Base-by-base conservation (phyloP, 2,888 invertebrate genomes). In the Lysandra bellargus region DNA sequence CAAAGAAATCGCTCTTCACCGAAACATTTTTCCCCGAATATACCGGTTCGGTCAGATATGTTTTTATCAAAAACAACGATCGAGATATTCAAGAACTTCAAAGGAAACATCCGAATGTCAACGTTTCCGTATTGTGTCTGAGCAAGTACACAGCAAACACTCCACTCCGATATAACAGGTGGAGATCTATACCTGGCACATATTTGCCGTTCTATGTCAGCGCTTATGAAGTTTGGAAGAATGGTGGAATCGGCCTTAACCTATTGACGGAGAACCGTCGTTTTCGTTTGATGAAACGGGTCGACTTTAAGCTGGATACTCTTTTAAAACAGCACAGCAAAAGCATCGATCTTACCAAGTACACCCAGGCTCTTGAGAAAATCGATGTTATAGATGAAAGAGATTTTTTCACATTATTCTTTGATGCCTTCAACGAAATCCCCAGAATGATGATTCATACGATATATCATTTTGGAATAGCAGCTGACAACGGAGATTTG, bases 211-310 rank as follows among this genome's bases (percentile, higher is more conserved):
- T 96, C 84, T 95, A 95, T 72, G 88, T 93, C 1, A 89, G 96
- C 83, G 87, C 95, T 44, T 88, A 92, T 81, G 90, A 95, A 73
- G 88, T 96, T 44, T 96, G 95, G 95, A 91, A 95, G 84, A 89
- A 90, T 82, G 95, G 95, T 9, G 96, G 96, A 2, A 88, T 96
- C 7, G 90, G 89, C 0, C 87, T 95, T 80, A 92, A 94, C 79
- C 85, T 94, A 44, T 81, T 80, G 30, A 83, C 82, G 0, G 89
- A 87, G 61, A 90, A 89, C 81, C 86, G 88, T 61, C 83, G 86
- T 53, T 89, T 80, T 79, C 85, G 84, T 37, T 88, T 82, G 79
- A 85, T 81, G 79, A 84, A 84, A 78, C 78, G 81, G 4, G 78
- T 85, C 3, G 88, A 90, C 84, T 83, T 84, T 12, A 88, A 87